These are phyloP conservation scores for Epinotia demarniana DNA, from an alignment of 2,888 invertebrate genomes.

Conservation along the genomic window DNA sequence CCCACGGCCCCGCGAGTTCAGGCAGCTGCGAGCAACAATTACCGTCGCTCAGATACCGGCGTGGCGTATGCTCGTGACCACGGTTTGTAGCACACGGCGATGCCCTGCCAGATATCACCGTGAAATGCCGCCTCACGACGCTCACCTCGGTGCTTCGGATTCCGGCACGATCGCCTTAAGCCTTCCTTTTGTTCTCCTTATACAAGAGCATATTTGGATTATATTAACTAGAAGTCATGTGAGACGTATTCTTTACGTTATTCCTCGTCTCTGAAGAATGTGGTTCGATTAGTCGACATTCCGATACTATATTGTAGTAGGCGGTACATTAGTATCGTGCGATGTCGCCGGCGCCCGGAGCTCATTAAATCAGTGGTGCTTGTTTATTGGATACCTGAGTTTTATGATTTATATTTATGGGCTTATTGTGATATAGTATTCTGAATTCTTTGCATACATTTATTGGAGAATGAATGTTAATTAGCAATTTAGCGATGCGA, in stretches of 20 bases:
- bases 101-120: constrained; percentile 78
- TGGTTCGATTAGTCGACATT: constrained; percentile 77
- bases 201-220: constrained; percentile 14
- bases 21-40: constrained; percentile 80
- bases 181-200: constrained; percentile 56
- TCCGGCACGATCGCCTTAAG: constrained; percentile 71
- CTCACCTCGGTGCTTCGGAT: constrained; percentile 67
- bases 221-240: constrained; percentile 3
- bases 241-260: constrained; percentile 41
- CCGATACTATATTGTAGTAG: constrained; percentile 64
- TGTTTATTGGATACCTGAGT: constrained; percentile 41
- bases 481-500: constrained; percentile 7
- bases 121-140: constrained; percentile 82
- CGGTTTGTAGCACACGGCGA: constrained; percentile 75
- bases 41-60: constrained; percentile 66
- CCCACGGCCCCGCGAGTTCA: constrained; percentile 67
- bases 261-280: constrained; percentile 77
- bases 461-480: constrained; percentile 29
- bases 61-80: constrained; percentile 82
- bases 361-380: constrained; percentile 64
- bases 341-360: constrained; percentile 69
- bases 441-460: constrained; percentile 29
- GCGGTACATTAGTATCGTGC: constrained; percentile 72
- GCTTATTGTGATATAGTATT: constrained; percentile 34
- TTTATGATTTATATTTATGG: constrained; percentile 37